Base-by-base conservation (phyloP, 1,140 invertebrate genomes). In the Odontomachus brunneus region DNA sequence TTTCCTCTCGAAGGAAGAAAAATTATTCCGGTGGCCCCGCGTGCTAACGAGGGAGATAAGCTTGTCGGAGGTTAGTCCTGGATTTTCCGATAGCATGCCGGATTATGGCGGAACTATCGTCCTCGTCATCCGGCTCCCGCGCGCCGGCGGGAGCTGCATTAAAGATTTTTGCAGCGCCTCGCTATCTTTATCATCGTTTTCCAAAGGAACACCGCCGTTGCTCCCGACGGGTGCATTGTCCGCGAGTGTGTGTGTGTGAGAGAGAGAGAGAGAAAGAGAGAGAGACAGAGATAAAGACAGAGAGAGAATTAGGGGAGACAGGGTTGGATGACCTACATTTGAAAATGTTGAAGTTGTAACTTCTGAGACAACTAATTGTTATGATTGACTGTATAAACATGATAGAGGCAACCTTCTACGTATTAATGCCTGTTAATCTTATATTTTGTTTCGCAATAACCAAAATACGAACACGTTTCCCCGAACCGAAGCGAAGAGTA, bases 1-100 rank as follows among this genome's bases (percentile, higher is more conserved):
- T 51, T 59, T 63, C 15, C 44, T 26, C 55, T 62, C 78, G 73
- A n/a, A 67, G 29, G 26, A 82, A 84, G 82, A 88, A 87, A 87
- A 88, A 88, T 88, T 88, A 87, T 87, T 88, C 76, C 12, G 51
- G 72, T 66, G 84, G 62, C 72, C 57, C 55, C 69, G 53, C 75
- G 75, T 80, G 83, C 75, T 87, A 87, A 88, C 87, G 87, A 88
- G 85, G 59, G 24, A 73, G 87, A 88, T 88, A 88, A 88, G 87
- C 87, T 85, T 84, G 87, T 87, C 76, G 33, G 60, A 82, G 85
- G 85, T 88, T 78, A 74, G 83, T 78, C 75, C 66, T 53, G 85
- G 87, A 87, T 88, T 88, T 87, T 85, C 85, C 76, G 87, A 88
- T 88, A 87, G 76, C 73, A 78, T 78, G 82, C 62, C 44, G 83